Base-by-base conservation (phyloP, 2,113 vertebrate species). In the Grammomys dolichurus region DNA sequence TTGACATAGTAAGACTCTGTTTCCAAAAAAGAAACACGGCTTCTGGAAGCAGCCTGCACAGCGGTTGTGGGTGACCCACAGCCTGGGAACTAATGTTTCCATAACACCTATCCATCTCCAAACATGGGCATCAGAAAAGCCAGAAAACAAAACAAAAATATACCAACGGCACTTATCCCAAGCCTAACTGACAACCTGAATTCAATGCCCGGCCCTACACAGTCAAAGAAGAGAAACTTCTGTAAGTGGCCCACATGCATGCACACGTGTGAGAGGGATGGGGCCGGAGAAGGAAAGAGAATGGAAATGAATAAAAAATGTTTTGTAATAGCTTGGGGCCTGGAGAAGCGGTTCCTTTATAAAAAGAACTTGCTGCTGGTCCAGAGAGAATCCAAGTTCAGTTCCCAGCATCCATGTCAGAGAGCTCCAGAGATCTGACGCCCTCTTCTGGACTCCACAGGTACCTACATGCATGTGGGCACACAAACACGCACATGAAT, bases 251-350 rank as follows among this genome's bases (percentile, higher is more conserved):
- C 51, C 17, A 3, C 16, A 7, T 1, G 16, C 9, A 17, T 56
- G 77, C 3, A 3, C 48, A 51, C 1, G 1, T 8, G 0, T 6
- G 8, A 0, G 51, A 11, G 33, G 19, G 51, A 0, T 40, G 33
- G 22, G 54, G 6, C 2, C 51, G 10, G 46, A 51, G 84, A 87
- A 12, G 31, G 63, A 58, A 56, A 56, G 51, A 77, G 46, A 77
- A 63, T 9, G 40, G 46, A 11, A 26, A 40, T 36, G 28, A 81
- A 58, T 58, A 58, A 24, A 81, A 78, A 58, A 58, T 58, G 54
- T 24, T 24, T 24, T n/a, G 5, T 81, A 58, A 58, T 22, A 58
- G 19, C 20, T 54, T 82, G 22, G 36, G 22, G 36, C 20, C 80
- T 82, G 22, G 80, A 43, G 24, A 82, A 24, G 22, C 9, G 22